Evolutionary conservation across 1,140 invertebrate genomes (phyloP), one percentile per base, ranked within the genome.

Genomic region (Zaprionus taronus): DNA sequence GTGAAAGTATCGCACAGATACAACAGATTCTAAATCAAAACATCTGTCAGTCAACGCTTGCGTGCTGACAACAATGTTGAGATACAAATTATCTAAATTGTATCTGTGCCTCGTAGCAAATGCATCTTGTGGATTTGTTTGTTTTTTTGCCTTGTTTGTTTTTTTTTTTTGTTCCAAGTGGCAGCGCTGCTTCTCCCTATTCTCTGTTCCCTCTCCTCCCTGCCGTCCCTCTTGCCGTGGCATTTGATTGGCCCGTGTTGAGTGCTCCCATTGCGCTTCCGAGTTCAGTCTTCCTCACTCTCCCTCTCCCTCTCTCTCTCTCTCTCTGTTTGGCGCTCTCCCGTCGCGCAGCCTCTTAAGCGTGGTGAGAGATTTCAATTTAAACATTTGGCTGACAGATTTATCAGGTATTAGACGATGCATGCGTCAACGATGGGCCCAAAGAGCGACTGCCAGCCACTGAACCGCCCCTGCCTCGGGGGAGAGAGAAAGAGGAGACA

Each of bases 1-100:
- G 56, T 9, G 12, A 58, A 61, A 81, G 79, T 66, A 72, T 72
- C 64, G 65, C 41, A 47, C 36, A 34, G 63, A 66, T 70, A 36
- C 61, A 34, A 55, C 51, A 65, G 53, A 55, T 65, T 38, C 56
- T 79, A 85, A 83, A 85, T 83, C 90, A 86, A 86, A 91, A 91
- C 91, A 84, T 92, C 79, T 92, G 83, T 92, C 91, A 91, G 71
- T 90, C 82, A 82, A 72, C 86, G 58, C 76, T n/a, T 62, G 72
- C 76, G 31, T 75, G 72, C 85, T 90, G 85, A 90, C 85, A 86
- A 84, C 81, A 80, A 80, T 72, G 91, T 79, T 92, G 86, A 92
- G 86, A 83, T 92, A 92, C 91, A 92, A 91, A 92, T 91, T 92
- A 92, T 92, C 91, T 89, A 84, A 91, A 91, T 91, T 91, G 86